Base-by-base conservation (phyloP, 2,797 vertebrate genomes). In the Tapirus indicus region DNA sequence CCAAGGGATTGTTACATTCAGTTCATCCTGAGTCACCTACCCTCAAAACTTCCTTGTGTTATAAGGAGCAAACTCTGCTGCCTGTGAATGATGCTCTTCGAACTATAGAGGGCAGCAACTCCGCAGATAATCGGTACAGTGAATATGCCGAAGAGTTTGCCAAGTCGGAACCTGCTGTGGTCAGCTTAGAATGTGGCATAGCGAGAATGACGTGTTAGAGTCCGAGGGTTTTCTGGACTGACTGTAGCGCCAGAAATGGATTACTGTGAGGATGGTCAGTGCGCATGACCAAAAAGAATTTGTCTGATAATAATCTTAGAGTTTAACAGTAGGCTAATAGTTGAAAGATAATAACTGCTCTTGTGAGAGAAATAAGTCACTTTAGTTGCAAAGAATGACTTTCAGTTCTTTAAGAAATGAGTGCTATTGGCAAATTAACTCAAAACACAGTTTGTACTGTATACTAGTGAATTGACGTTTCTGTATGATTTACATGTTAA, bases 191-290 rank as follows among this genome's bases (percentile, higher is more conserved):
- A 98, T 99, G 99, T 0, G 99, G 99, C 25, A 99, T 99, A 98
- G 99, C 99, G 29, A 99, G 99, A 93, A 99, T 99, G 99, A 99
- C 99, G 97, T 99, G 99, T 98, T 99, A 99, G 99, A 85, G 88
- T 92, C 89, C 9, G 6, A 18, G 1, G 6, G 38, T 74, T 90
- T 94, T 92, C 92, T 79, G 78, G 94, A 97, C 88, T 85, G 97
- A n/a, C 35, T 44, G 68, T 78, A 60, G 41, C 74, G 44, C 77
- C 71, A 91, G 93, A 94, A 91, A 12, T 58, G 78, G 94, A 66
- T 90, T 83, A 5, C 94, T 94, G 71, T 87, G 96, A 97, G 96
- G 91, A 74, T 95, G 97, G 66, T 60, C 91, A 97, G 90, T 97
- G 97, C 84, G 93, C 78, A 74, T 97, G 97, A 97, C 88, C 95